Conservation (phyloP, 2,888 invertebrate genomes). For the Molanna angustata region DNA sequence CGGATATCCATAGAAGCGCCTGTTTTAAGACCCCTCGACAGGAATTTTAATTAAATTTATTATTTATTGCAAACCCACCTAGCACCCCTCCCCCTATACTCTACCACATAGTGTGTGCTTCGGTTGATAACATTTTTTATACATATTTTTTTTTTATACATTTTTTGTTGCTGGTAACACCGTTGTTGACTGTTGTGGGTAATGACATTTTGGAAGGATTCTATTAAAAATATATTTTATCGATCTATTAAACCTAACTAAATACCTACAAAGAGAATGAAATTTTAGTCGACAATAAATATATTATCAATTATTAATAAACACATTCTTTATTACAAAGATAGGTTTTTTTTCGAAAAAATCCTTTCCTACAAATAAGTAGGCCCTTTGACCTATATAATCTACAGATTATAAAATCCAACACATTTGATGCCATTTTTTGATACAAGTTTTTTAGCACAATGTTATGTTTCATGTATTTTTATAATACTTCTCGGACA, state of each 20-base stretch:
- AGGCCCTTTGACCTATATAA: no score
- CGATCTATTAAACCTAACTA: no score
- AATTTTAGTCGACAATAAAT: background rate
- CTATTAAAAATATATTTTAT: constrained; percentile 14
- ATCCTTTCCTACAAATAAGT: no score
- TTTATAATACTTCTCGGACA: no score
- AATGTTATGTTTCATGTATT: no score
- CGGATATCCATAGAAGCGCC: constrained; percentile 28
- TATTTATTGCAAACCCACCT: constrained; percentile 31
- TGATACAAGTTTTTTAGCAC: no score
- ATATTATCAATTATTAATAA: background rate
- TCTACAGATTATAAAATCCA: no score
- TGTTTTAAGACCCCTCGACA: constrained; percentile 30
- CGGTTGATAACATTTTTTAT: constrained; percentile 22
- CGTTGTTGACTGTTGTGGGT: background rate
- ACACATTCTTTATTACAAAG: no score
- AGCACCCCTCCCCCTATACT: background rate
- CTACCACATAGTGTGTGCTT: no score
- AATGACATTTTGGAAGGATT: constrained; percentile 6
- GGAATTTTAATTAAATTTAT: constrained; percentile 34
- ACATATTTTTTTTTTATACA: constrained; percentile 6
- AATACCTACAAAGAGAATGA: background rate
- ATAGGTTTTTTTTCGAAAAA: no score
- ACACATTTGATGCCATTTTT: no score
- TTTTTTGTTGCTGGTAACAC: constrained; percentile 10